phyloP scores from a whole-genome alignment of 2,113 vertebrate species.

The Stictonetta naevosa region DNA sequence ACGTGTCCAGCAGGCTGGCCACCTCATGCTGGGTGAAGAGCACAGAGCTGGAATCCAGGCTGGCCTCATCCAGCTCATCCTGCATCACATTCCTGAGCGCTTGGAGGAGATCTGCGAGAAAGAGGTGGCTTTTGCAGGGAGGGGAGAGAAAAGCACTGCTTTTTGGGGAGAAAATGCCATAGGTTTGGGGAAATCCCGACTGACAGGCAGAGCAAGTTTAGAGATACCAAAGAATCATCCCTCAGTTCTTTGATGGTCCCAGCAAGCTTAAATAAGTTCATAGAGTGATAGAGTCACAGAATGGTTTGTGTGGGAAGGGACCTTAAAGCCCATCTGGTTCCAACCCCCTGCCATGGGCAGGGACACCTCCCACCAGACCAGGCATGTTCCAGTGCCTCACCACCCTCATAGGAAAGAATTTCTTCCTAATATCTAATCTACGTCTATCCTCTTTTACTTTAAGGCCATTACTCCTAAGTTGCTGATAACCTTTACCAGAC shows the following conservation, averaged over 20 bases:
- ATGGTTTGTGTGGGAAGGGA: no score
- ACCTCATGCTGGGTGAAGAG: constrained; percentile 89
- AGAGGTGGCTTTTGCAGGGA: neutral
- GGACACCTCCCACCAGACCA: no score
- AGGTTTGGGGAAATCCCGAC: neutral
- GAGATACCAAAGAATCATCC: neutral
- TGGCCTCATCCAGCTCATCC: constrained; percentile 82
- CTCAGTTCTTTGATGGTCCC: neutral
- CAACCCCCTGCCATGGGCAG: no score
- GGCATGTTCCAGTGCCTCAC: no score
- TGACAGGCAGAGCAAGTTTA: neutral
- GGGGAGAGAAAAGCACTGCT: neutral
- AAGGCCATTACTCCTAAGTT: no score
- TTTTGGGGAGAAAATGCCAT: neutral
- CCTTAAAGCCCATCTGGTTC: no score
- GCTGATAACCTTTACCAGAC: neutral
- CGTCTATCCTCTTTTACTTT: no score
- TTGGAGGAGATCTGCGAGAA: constrained; percentile 83
- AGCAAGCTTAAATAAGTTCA: neutral
- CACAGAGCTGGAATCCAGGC: constrained; percentile 77
- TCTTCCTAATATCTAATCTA: no score
- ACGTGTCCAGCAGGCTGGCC: constrained; percentile 88
- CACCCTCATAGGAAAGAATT: no score
- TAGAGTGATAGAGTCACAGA: no score
- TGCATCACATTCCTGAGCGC: constrained; percentile 80